phyloP scores from a whole-genome alignment of 1,140 invertebrate species.

The Lasioglossum baleicum region DNA sequence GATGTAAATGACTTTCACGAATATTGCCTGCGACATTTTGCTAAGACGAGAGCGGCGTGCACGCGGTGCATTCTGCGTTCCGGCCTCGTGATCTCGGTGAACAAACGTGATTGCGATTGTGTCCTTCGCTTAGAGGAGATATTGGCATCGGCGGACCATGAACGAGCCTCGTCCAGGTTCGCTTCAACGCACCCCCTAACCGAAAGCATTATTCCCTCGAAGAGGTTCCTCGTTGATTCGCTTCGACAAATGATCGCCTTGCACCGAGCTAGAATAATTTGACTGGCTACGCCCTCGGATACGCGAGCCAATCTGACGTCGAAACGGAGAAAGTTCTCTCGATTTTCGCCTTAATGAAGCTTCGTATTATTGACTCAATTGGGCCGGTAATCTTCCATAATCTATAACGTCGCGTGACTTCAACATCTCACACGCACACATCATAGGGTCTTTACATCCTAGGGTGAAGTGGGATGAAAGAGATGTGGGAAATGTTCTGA shows the following conservation, averaged over 20 bases:
- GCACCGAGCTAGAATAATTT: conserved; percentile 20
- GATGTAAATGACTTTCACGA: conserved; percentile 54
- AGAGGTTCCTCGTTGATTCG: background rate
- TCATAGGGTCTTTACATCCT: no score
- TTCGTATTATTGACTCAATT: background rate
- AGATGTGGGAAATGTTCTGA: no score
- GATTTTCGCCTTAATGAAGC: background rate
- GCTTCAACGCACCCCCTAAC: conserved; percentile 7
- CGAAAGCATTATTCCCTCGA: conserved; percentile 14
- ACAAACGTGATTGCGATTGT: conserved; percentile 27
- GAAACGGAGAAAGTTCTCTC: conserved; percentile 7
- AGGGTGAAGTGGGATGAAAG: no score
- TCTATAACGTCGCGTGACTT: background rate
- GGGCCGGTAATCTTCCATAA: background rate
- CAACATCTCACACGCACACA: no score
- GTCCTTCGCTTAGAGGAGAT: background rate
- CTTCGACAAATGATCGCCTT: conserved; percentile 12
- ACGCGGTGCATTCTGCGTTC: conserved; percentile 9
- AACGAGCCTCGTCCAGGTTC: conserved; percentile 24
- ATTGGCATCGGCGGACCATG: conserved; percentile 36
- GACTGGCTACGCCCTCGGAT: background rate
- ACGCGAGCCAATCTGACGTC: background rate
- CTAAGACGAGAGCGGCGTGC: background rate
- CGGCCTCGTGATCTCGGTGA: background rate
- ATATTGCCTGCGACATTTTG: conserved; percentile 52